Evolutionary conservation across 2,888 invertebrate genomes (phyloP).

Genomic region (Tachina grossa): DNA sequence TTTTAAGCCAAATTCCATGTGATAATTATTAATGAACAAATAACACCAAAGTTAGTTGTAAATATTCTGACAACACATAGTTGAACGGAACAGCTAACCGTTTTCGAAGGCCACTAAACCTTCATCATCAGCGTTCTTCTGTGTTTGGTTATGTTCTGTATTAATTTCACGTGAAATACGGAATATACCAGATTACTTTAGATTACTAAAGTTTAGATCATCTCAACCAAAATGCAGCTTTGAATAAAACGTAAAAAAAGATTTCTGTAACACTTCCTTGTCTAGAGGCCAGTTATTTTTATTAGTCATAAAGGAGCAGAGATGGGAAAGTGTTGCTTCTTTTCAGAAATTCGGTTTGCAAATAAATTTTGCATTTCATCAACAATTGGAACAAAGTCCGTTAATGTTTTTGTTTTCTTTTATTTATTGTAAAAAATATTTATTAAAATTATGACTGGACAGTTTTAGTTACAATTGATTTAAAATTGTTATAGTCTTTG

Average conservation of each 20-base stretch:
- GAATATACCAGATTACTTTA: no score
- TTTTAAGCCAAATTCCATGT: no score
- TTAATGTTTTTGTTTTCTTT: not conserved
- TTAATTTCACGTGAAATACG: no score
- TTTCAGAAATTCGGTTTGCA: not conserved
- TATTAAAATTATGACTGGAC: conserved; percentile 34
- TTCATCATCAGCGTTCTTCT: no score
- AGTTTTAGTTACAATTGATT: conserved; percentile 14
- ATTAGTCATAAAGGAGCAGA: conserved; percentile 32
- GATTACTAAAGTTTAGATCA: no score
- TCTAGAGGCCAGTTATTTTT: conserved; percentile 38
- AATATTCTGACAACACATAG: no score
- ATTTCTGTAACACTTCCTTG: conserved; percentile 45
- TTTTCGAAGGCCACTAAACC: no score
- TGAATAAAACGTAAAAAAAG: conserved; percentile 23
- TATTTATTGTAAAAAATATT: conserved; percentile 1
- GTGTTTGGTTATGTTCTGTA: no score
- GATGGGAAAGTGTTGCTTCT: conserved; percentile 30
- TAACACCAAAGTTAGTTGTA: no score
- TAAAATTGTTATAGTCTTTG: not conserved
- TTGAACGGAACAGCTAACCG: no score
- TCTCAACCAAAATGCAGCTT: not conserved
- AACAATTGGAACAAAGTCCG: conserved; percentile 41
- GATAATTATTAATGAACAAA: no score
- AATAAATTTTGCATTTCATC: not conserved